Base-by-base conservation (phyloP, 2,888 invertebrate genomes). In the Yponomeuta cagnagella region DNA sequence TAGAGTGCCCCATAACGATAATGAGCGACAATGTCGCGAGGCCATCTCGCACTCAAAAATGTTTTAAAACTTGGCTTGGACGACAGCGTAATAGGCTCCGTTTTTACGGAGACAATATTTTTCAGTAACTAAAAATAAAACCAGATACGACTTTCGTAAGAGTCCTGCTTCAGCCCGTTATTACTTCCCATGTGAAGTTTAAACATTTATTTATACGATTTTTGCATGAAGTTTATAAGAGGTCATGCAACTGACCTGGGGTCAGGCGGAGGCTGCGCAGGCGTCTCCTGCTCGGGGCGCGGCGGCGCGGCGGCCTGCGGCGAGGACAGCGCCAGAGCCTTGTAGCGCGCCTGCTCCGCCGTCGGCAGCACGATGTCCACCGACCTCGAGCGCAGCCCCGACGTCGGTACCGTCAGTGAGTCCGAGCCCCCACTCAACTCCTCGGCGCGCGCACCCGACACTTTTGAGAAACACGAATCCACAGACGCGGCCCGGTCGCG, bases 291-390 rank as follows among this genome's bases (percentile, higher is more conserved):
- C 48, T 75, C 78, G 71, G 81, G 80, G 63, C 79, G 79, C 48
- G 83, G 77, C 4, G 83, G 78, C 10, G 15, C 52, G 12, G 15
- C 15, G 12, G 82, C 76, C 4, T 83, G 78, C 48, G 94, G 90
- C 33, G 94, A 94, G 37, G 95, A 94, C 86, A 95, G 91, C 69
- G 96, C 94, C 75, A 97, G 87, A n/a, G 97, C 96, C 79, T 97
- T 97, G 86, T 97, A 97, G 75, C 96, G 93, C 48, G 96, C 96
- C 86, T 97, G 96, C 79, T 96, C 96, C 73, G 96, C 95, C 10
- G 97, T 97, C 48, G 97, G 97, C 75, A 97, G 88, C 69, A 97
- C 97, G 79, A 97, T 97, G 87, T 97, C 97, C 73, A 97, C 97
- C 68, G 97, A 97, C 73, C 96, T 94, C 58, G 97, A 97, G 69